A percentile compares a stretch with the other conserved stretches of the same genome.
Conservation (phyloP, 2,888 invertebrate genomes). For the Noctua fimbriata region DNA sequence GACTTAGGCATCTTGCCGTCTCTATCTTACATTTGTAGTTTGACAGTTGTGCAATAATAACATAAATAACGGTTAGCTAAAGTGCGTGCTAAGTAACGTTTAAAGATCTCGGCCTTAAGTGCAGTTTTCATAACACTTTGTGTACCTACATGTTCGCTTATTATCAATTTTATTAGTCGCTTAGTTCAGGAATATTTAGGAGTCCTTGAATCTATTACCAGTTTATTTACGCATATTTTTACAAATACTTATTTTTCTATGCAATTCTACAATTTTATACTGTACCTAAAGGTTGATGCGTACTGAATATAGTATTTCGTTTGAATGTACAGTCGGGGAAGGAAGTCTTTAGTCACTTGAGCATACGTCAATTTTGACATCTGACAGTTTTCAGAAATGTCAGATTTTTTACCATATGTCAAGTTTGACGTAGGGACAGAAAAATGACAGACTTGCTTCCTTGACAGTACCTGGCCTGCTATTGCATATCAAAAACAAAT, state of each 20-base stretch:
- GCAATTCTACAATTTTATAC: constrained; percentile 66
- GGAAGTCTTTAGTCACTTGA: constrained; percentile 1
- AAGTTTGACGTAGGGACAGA: neutral
- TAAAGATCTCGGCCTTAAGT: neutral
- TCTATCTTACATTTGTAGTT: neutral
- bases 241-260: constrained; percentile 68
- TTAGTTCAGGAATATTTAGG: constrained; percentile 40
- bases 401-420: neutral
- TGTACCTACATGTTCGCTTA: constrained; percentile 48
- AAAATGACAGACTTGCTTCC: constrained; percentile 41
- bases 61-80: neutral
- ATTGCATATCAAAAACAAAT: constrained; percentile 68
- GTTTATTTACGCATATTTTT: constrained; percentile 61
- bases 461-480: constrained; percentile 48
- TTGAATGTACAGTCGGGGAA: constrained; percentile 53
- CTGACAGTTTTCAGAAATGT: neutral
- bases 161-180: constrained; percentile 24
- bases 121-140: constrained; percentile 32
- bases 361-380: constrained; percentile 3
- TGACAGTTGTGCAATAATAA: neutral
- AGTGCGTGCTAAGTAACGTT: neutral
- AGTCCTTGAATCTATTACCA: constrained; percentile 20
- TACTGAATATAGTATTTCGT: constrained; percentile 31
- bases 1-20: neutral
- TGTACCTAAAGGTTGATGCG: constrained; percentile 35